These are phyloP conservation scores for Dichetophora obliterata DNA, from an alignment of 2,888 invertebrate species.

Conservation along the genomic window DNA sequence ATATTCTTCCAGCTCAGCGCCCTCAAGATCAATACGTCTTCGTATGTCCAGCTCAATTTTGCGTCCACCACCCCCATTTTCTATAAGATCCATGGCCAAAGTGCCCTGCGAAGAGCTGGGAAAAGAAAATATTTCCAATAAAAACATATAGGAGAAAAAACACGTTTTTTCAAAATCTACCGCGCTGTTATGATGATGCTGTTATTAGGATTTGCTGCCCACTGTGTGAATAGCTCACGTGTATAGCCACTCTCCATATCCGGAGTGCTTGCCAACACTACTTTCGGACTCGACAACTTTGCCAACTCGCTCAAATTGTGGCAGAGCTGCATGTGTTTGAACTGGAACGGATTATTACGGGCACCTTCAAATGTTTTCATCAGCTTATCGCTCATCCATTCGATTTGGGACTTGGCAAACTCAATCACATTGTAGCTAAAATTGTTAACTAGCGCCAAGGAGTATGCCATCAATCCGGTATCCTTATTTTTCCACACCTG, in stretches of 20 bases:
- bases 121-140: constrained; percentile 21
- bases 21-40: constrained; percentile 81
- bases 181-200: constrained; percentile 93
- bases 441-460: constrained; percentile 92
- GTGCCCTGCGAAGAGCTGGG: constrained; percentile 84
- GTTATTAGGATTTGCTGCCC: constrained; percentile 93
- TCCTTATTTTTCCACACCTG: constrained; percentile 95
- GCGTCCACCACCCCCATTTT: constrained; percentile 79
- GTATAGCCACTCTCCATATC: constrained; percentile 97
- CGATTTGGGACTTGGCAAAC: constrained; percentile 98
- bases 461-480: constrained; percentile 94
- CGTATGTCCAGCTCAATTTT: constrained; percentile 80
- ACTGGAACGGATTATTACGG: constrained; percentile 94
- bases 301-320: constrained; percentile 90
- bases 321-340: constrained; percentile 93
- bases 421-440: constrained; percentile 99
- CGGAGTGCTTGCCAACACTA: constrained; percentile 93
- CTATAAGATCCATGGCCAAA: constrained; percentile 82
- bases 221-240: constrained; percentile 92
- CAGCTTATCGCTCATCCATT: constrained; percentile 99
- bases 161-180: constrained; percentile 66
- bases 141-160: neutral
- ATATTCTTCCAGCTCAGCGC: constrained; percentile 83
- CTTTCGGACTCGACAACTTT: constrained; percentile 91
- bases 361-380: constrained; percentile 93